Percentiles rank a stretch among this genome's conserved stretches.
Evolutionary conservation across 35 echinoderm and acorn worm genomes (phyloP).

Genomic region (Acanthaster planci): DNA sequence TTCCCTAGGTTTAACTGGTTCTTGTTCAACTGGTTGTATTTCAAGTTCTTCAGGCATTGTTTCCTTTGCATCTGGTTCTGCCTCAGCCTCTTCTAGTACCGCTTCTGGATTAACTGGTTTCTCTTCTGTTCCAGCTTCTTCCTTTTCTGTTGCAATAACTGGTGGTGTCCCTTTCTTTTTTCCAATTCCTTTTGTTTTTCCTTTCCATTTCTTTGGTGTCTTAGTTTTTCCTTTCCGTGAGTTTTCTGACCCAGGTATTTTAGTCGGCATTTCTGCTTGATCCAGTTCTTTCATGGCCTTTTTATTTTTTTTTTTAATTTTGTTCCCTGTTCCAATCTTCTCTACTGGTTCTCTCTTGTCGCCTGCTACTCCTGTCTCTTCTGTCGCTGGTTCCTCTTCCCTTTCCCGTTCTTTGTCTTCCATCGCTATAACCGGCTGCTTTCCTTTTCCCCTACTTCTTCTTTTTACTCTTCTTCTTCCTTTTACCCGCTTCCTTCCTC

Average conservation of each 20-base stretch:
- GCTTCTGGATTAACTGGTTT: no score
- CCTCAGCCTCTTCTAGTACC: no score
- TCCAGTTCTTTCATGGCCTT: no score
- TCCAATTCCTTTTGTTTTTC: background rate
- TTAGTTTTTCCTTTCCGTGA: background rate
- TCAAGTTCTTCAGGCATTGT: background rate
- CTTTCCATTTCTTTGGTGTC: background rate
- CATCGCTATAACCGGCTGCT: background rate
- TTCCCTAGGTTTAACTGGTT: background rate
- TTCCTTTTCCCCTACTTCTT: background rate
- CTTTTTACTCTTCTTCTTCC: background rate
- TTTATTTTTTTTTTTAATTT: no score
- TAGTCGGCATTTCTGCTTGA: no score
- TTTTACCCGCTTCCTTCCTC: background rate
- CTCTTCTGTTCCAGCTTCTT: background rate
- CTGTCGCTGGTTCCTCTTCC: no score
- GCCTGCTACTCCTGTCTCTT: no score
- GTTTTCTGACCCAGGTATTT: no score
- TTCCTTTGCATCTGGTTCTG: background rate
- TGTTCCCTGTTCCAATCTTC: no score
- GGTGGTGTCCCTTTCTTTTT: background rate
- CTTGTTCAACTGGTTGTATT: background rate
- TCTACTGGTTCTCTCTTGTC: no score
- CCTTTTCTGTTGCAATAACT: no score
- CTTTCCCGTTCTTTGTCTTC: background rate